Base-by-base conservation (phyloP, 2,113 vertebrate genomes). In the Phalacrocorax carbo region DNA sequence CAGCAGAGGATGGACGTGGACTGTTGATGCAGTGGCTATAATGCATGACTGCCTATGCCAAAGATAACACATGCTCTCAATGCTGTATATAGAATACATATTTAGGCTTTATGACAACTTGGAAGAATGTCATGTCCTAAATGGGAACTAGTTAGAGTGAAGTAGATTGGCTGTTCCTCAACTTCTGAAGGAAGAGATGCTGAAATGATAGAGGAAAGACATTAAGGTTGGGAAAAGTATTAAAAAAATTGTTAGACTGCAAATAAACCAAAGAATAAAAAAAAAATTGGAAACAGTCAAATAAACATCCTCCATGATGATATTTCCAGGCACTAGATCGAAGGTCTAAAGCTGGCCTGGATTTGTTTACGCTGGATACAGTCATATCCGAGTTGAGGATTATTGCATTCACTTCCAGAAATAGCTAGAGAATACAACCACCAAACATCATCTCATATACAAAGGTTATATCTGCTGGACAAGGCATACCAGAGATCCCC, bases 301-400 rank as follows among this genome's bases (percentile, higher is more conserved):
- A 90, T 85, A 96, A 95, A 96, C 90, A 95, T 96, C 82, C 85
- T 96, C 79, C 51, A 32, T 54, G 82, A 77, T 95, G 96, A 21
- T 79, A 90, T 93, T 96, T 96, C 90, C 96, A 96, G 96, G 82
- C 84, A 85, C 55, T 58, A 71, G n/a, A 40, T 52, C 78, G 30
- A 8, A 69, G 90, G 78, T 82, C n/a, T 58, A 70, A 90, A 72
- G 84, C 73, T 84, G 78, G 84, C 85, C 70, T 82, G 82, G 49
- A 51, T 90, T 96, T 97, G 92, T 96, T 97, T 97, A 82, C 85
- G 84, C 93, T 97, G 96, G 96, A 96, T 83, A 87, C 78, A 72
- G 81, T 93, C 92, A 80, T 55, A 97, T 96, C 93, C 82, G 91
- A 89, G 87, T 82, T 42, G 78, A 79, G 38, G 64, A 76, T 93